These are phyloP conservation scores for Arge pagana DNA, from an alignment of 2,888 invertebrate genomes.

Conservation along the genomic window DNA sequence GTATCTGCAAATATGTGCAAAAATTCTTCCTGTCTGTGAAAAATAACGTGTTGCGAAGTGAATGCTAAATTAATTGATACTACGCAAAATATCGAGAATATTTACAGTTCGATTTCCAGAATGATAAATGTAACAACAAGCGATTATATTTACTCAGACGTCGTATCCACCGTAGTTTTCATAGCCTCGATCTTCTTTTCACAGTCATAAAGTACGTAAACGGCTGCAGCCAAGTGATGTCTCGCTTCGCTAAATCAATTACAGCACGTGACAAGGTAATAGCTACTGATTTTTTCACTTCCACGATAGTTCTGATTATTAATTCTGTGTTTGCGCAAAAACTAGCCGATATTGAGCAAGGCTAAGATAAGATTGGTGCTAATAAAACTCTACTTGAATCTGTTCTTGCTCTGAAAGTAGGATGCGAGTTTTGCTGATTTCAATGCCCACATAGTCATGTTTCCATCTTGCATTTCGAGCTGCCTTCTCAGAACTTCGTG, in stretches of 20 bases:
- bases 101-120: not conserved
- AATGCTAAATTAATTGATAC: not conserved
- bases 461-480: conserved; percentile 63
- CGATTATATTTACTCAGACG: conserved; percentile 23
- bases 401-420: conserved; percentile 55
- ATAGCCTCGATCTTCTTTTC: conserved; percentile 62
- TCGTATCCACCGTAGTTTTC: conserved; percentile 44
- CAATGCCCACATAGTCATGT: conserved; percentile 65
- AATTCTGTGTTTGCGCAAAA: conserved; percentile 7
- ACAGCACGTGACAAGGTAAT: not conserved
- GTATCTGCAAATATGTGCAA: conserved; percentile 60
- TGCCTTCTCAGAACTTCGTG: conserved; percentile 65
- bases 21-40: conserved; percentile 34
- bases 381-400: conserved; percentile 41
- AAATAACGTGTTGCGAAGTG: too few species aligned
- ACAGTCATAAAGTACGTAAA: conserved; percentile 63
- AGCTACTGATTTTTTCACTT: conserved; percentile 6
- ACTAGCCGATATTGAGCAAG: too few species aligned
- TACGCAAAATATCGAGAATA: not conserved
- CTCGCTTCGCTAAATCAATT: conserved; percentile 59
- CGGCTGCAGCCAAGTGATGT: conserved; percentile 70
- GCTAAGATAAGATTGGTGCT: conserved; percentile 11
- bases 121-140: not conserved
- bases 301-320: too few species aligned
- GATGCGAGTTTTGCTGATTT: conserved; percentile 63